Base-by-base conservation (phyloP, 1,140 invertebrate genomes). In the Zaprionus lachaisei region DNA sequence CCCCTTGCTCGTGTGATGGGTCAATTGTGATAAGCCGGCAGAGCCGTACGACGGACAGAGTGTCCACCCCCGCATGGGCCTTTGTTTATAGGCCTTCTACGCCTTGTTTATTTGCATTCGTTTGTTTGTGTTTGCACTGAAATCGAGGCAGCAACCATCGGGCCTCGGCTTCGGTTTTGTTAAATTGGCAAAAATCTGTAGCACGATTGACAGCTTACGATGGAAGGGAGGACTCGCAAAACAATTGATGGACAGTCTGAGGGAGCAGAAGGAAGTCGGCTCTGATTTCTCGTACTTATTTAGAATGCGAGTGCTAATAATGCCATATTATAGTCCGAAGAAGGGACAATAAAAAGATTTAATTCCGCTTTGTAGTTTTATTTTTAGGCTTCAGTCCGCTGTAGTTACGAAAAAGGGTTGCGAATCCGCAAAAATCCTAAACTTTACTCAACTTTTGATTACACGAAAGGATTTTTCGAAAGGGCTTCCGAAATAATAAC, bases 61-160 rank as follows among this genome's bases (percentile, higher is more conserved):
- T 65, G 38, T 38, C 66, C 62, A 75, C 54, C 76, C 86, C 66
- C 78, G 72, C 67, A 58, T 76, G 75, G 73, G 84, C 75, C 84
- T 81, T 89, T 89, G 85, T 89, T 76, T 89, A 77, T 89, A 89
- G 85, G 85, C 84, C 71, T 86, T 44, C 44, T 70, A 73, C 71
- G 71, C 71, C 67, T 71, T 83, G 86, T 90, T 87, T 89, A 90
- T 90, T 90, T 90, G 85, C 85, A 90, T 90, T 90, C 62, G 77
- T 81, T 79, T 89, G 85, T 90, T 90, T 91, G 79, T 90, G 71
- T 90, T 90, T 90, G 86, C 82, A 91, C 60, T 85, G 86, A 90
- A 90, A 89, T 89, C 86, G 84, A 85, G 73, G 85, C 81, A 82
- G 63, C 47, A 68, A 57, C 37, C 56, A 56, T 5, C 20, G 49